These are phyloP conservation scores for Leptopterna dolabrata DNA, from an alignment of 2,888 invertebrate species.

Conservation along the genomic window DNA sequence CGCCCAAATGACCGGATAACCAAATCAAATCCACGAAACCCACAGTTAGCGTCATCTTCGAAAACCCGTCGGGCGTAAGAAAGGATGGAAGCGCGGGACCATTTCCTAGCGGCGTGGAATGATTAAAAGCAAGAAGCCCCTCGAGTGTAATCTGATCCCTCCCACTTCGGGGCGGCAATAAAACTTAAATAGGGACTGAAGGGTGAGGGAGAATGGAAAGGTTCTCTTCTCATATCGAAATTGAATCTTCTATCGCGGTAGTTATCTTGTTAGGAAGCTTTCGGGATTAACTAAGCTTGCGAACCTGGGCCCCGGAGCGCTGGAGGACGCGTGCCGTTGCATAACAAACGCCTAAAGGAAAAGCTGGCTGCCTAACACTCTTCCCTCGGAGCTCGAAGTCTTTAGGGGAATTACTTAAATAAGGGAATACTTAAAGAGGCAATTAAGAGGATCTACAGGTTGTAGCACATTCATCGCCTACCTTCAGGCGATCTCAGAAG, in stretches of 20 bases:
- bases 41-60: not conserved
- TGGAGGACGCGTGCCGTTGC: constrained; percentile 30
- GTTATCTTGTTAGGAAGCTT: constrained; percentile 42
- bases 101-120: not conserved
- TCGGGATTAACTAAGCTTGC: constrained; percentile 3
- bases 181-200: constrained; percentile 21
- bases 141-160: not conserved
- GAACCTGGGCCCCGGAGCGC: not conserved
- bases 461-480: constrained; percentile 11
- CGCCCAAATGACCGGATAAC: too few species aligned
- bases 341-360: constrained; percentile 35
- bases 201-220: constrained; percentile 23
- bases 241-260: constrained; percentile 50
- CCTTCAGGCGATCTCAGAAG: too few species aligned
- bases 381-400: not conserved
- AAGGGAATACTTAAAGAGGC: constrained; percentile 32
- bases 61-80: not conserved
- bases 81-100: not conserved
- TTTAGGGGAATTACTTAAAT: not conserved
- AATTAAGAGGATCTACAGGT: constrained; percentile 36
- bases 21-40: not conserved
- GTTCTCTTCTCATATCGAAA: constrained; percentile 44
- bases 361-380: not conserved
- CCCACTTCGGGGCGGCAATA: not conserved
- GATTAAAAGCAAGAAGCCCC: not conserved